Percentiles rank a stretch among this genome's conserved stretches.
Conservation (phyloP, 2,888 invertebrate genomes). For the Eristalinus aeneus region DNA sequence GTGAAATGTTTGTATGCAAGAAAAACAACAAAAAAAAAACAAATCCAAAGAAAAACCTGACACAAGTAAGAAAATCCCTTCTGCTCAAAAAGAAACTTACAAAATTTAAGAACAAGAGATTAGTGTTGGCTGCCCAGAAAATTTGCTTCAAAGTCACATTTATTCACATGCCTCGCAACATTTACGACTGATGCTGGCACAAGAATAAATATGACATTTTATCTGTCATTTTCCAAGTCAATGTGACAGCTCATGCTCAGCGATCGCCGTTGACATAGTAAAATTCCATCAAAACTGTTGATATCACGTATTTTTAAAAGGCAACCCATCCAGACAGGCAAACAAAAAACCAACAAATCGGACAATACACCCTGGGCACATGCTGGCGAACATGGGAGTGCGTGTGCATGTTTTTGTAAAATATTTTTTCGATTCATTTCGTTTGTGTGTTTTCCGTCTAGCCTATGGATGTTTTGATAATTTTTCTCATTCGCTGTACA, state of each 20-base stretch:
- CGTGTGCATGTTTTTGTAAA: conserved; percentile 2
- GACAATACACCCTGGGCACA: neutral
- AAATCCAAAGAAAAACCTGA: too few species aligned
- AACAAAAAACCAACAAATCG: neutral
- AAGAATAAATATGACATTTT: too few species aligned
- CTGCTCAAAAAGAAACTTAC: too few species aligned
- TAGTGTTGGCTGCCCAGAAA: too few species aligned
- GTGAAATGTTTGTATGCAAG: too few species aligned
- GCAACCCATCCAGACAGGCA: neutral
- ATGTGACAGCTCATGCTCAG: neutral
- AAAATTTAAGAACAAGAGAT: too few species aligned
- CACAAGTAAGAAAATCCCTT: too few species aligned
- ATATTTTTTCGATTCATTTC: conserved; percentile 20
- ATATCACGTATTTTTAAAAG: neutral
- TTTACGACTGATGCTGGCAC: too few species aligned
- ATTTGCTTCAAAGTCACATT: too few species aligned
- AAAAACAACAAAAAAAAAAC: too few species aligned
- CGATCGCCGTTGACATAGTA: neutral
- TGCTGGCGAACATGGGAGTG: too few species aligned
- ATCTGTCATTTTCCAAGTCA: neutral
- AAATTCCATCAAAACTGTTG: neutral
- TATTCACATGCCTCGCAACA: too few species aligned
- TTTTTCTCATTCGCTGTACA: neutral
- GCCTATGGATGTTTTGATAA: conserved; percentile 19
- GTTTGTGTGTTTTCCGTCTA: conserved; percentile 46